Percentiles rank a stretch among this genome's conserved stretches.
These are phyloP conservation scores for Coremacera marginata DNA, from an alignment of 2,888 invertebrate species.

Conservation along the genomic window DNA sequence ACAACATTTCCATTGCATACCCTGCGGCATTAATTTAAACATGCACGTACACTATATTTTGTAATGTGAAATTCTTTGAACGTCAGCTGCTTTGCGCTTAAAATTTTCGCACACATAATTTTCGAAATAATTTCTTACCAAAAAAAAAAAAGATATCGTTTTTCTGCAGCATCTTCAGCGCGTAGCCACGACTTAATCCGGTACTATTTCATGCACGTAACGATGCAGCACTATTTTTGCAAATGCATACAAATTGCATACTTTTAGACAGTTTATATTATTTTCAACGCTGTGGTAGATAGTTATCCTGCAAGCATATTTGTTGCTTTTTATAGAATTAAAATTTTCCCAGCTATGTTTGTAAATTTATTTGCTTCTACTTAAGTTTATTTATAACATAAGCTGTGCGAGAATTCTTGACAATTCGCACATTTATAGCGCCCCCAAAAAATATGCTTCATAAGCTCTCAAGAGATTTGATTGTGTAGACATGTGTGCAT, in stretches of 20 bases:
- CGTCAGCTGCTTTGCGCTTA: neutral
- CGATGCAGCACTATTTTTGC: neutral
- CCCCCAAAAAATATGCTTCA: no score
- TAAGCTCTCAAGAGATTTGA: no score
- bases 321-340: neutral
- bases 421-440: no score
- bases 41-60: neutral
- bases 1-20: neutral
- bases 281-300: neutral
- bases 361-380: neutral
- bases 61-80: neutral
- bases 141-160: neutral
- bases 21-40: neutral
- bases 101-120: neutral
- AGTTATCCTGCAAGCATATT: neutral
- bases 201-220: slow-evolving; percentile 6
- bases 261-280: neutral
- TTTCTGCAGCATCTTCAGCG: neutral
- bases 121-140: neutral
- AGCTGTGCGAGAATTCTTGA: neutral
- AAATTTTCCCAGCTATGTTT: neutral
- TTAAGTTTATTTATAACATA: slow-evolving; percentile 5
- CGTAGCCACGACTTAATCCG: neutral
- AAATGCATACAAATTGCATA: slow-evolving; percentile 8
- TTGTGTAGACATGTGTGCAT: no score